These are phyloP conservation scores for Ianthella basta DNA, from an alignment of 37 sponge, comb jelly and placozoan genomes.

Conservation along the genomic window DNA sequence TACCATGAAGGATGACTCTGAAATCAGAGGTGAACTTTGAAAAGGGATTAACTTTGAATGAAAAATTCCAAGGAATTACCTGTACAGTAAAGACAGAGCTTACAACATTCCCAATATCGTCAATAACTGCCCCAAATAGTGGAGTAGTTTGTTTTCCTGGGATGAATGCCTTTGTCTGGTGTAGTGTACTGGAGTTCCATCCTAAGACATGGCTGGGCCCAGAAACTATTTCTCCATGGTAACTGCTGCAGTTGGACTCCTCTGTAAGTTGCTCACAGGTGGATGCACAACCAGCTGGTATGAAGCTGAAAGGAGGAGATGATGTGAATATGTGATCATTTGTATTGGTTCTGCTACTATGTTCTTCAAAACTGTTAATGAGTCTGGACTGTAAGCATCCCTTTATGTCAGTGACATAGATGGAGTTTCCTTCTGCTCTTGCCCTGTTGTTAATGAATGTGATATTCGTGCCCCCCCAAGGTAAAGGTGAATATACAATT, in stretches of 20 bases:
- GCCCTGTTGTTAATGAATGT: background rate
- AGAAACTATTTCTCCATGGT: background rate
- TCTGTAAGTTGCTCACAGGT: background rate
- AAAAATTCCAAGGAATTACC: background rate
- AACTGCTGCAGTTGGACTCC: background rate
- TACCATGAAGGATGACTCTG: background rate
- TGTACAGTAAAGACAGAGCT: background rate
- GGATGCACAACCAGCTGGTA: no score
- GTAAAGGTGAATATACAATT: background rate
- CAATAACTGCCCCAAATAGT: background rate
- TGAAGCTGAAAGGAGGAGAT: background rate
- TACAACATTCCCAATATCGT: background rate
- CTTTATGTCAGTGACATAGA: background rate
- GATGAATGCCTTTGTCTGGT: background rate
- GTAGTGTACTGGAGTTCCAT: no score
- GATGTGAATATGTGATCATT: background rate
- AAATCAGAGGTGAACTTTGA: background rate
- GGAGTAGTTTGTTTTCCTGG: background rate
- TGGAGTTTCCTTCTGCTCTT: background rate
- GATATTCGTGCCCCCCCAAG: background rate
- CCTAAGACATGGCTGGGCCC: background rate
- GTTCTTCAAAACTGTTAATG: background rate
- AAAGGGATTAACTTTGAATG: slow-evolving; percentile 11
- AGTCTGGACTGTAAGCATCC: background rate
- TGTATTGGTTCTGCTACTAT: background rate